Base-by-base conservation (phyloP, 1,140 invertebrate genomes). In the Augochlora pura region DNA sequence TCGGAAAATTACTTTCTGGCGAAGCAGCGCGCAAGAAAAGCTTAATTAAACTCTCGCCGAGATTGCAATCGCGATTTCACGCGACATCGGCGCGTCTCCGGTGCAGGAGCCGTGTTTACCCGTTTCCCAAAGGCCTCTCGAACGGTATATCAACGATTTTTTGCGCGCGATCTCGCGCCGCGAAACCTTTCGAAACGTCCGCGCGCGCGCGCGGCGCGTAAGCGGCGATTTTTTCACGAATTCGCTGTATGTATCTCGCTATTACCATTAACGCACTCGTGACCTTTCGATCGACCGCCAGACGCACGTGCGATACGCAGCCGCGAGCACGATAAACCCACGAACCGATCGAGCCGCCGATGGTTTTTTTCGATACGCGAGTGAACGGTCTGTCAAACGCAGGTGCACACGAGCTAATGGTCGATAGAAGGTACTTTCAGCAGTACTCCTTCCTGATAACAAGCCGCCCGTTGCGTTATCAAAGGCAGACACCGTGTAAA, bases 71-170 rank as follows among this genome's bases (percentile, higher is more conserved):
- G 77, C 80, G 77, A 52, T 79, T 73, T 10, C 74, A 49, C 42
- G 80, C 59, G 67, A 81, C 60, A 49, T 71, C 25, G 63, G 46
- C 67, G 80, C 75, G 75, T 59, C 27, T 4, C 16, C 39, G 7
- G 57, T 39, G 46, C 46, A 57, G 39, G 0, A 18, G 1, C 49
- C 49, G 49, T 52, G 49, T 52, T 52, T 18, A 18, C 49, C 14
- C 38, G 39, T 80, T 76, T 76, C 39, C 77, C 32, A 81, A 65
- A 83, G 81, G 66, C 81, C 81, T 69, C 76, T 80, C 81, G 23
- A 75, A 69, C 71, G 78, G 71, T 83, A 80, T 83, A 80, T 82
- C 77, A 72, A 18, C 18, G 65, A 42, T 80, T 81, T 83, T 83
- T 83, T 59, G 60, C 71, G 66, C 46, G 4, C 32, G 32, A 32